These are phyloP conservation scores for Hyposmocoma kahamanoa DNA, from an alignment of 1,140 invertebrate species.

Conservation along the genomic window DNA sequence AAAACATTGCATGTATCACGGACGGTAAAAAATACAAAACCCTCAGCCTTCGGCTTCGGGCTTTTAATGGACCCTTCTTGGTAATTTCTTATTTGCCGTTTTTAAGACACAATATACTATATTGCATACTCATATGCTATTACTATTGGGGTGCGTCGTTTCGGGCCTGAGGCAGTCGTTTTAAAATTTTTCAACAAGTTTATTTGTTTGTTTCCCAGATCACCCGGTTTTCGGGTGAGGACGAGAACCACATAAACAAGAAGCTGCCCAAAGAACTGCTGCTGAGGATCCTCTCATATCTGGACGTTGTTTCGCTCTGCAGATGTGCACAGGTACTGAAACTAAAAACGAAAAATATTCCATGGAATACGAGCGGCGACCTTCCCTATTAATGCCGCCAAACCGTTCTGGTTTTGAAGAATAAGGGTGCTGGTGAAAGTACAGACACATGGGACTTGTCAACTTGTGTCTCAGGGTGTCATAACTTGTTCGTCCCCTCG, in stretches of 20 bases:
- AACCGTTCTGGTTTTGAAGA: no score
- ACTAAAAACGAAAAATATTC: no score
- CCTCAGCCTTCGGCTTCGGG: no score
- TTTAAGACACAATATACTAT: neutral
- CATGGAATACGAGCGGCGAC: no score
- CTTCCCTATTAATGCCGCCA: no score
- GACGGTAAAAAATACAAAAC: no score
- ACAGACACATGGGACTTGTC: no score
- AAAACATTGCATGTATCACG: no score
- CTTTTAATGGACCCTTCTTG: neutral
- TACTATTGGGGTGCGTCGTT: neutral
- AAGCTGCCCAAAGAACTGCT: slow-evolving; percentile 97
- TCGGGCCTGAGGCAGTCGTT: neutral
- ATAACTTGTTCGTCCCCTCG: no score
- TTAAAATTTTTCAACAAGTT: neutral
- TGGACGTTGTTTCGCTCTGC: slow-evolving; percentile 98
- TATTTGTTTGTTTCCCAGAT: slow-evolving; percentile 40
- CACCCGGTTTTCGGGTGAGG: slow-evolving; percentile 74
- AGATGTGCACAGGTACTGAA: slow-evolving; percentile 96
- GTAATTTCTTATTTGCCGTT: neutral
- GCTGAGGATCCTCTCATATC: slow-evolving; percentile 96
- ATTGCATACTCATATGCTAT: neutral
- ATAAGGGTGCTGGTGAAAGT: no score
- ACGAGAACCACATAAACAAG: slow-evolving; percentile 94
- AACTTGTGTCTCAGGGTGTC: no score